phyloP scores from a whole-genome alignment of 1,140 invertebrate species.

The Brachionus rotundiformis region DNA sequence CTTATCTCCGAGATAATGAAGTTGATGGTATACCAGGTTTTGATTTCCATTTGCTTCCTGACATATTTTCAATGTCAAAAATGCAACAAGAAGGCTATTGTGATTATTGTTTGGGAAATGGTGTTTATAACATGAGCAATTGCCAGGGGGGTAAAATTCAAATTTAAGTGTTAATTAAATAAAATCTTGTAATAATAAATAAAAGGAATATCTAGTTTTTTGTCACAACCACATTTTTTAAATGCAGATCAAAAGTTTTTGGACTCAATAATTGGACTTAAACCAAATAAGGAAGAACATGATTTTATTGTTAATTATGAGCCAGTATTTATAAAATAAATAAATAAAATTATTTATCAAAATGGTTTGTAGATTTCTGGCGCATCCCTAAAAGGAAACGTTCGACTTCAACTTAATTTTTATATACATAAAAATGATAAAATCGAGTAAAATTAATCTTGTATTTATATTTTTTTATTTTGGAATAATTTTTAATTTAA shows the following conservation, averaged over 20 bases:
- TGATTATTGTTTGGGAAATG: conserved; percentile 33
- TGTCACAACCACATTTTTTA: conserved; percentile 49
- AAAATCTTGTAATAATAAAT: too few species aligned
- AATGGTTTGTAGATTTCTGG: background rate
- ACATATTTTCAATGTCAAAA: conserved; percentile 18
- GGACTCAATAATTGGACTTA: background rate
- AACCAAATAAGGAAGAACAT: conserved; percentile 7
- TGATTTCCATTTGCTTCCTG: conserved; percentile 26
- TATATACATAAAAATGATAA: background rate
- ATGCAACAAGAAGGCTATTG: conserved; percentile 20
- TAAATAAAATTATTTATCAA: background rate
- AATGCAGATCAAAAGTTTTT: conserved; percentile 32
- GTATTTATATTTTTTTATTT: background rate
- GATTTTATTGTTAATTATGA: conserved; percentile 41
- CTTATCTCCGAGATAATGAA: background rate
- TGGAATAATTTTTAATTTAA: background rate
- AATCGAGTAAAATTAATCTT: conserved; percentile 40
- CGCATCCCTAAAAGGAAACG: background rate
- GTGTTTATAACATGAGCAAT: conserved; percentile 33
- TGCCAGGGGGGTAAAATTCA: conserved; percentile 1
- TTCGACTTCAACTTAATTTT: conserved; percentile 42
- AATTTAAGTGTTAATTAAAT: background rate
- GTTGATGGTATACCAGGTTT: background rate
- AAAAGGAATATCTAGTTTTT: conserved; percentile 27
- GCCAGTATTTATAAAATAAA: conserved; percentile 14